Conservation (phyloP, 2,797 vertebrate genomes). For the Phoeniculus purpureus region DNA sequence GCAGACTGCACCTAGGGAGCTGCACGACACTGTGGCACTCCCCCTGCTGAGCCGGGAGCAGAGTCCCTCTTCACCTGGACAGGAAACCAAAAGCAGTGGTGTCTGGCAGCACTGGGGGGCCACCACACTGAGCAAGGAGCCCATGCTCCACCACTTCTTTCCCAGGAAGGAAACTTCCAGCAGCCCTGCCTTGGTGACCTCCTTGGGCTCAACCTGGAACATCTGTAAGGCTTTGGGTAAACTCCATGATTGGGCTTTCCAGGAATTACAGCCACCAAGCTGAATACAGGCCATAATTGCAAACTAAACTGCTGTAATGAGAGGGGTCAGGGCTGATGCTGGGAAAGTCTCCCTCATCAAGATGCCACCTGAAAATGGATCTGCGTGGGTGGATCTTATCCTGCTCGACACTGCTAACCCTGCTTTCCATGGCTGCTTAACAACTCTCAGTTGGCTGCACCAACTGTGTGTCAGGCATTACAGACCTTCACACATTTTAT, state of each 20-base stretch:
- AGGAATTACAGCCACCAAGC: background rate
- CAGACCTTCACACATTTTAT: background rate
- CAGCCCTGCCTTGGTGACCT: background rate
- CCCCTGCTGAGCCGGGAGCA: background rate
- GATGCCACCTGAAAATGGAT: background rate
- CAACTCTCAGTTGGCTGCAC: background rate
- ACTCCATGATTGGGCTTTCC: background rate
- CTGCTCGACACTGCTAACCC: background rate
- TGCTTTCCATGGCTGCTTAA: background rate
- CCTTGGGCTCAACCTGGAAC: background rate
- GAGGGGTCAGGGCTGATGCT: background rate
- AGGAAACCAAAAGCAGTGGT: background rate
- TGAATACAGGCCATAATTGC: accelerated
- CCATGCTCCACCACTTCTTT: accelerated
- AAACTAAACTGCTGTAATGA: background rate
- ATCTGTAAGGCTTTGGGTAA: background rate
- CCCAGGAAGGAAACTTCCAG: background rate
- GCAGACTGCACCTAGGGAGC: background rate
- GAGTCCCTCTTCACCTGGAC: background rate
- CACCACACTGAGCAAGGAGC: background rate
- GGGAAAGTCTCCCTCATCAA: background rate
- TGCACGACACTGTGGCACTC: background rate
- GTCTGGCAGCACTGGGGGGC: background rate
- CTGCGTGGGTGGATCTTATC: background rate
- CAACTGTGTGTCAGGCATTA: accelerated